phyloP scores from a whole-genome alignment of 1,140 invertebrate genomes.

The Saccostrea echinata region DNA sequence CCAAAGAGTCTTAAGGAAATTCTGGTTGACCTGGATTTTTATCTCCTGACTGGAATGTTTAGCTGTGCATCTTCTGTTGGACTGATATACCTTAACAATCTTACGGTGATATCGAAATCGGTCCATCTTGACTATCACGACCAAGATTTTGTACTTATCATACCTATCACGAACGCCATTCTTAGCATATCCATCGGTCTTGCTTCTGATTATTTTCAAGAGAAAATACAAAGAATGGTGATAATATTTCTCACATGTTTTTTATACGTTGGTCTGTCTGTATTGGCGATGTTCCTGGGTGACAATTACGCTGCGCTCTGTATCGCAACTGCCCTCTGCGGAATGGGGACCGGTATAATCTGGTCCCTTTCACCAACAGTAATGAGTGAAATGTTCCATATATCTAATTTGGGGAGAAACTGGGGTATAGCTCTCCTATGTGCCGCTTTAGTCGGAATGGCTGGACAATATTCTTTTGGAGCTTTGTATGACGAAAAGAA shows the following conservation, averaged over 20 bases:
- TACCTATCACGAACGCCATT: slow-evolving; percentile 56
- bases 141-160: slow-evolving; percentile 53
- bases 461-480: slow-evolving; percentile 58
- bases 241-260: slow-evolving; percentile 54
- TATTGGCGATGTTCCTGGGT: slow-evolving; percentile 38
- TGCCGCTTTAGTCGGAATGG: slow-evolving; percentile 53
- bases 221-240: slow-evolving; percentile 57
- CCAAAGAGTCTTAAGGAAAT: not conserved
- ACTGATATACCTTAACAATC: slow-evolving; percentile 51
- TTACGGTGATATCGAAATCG: slow-evolving; percentile 57
- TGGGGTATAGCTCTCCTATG: slow-evolving; percentile 64
- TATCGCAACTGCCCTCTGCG: slow-evolving; percentile 57
- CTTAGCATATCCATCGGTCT: slow-evolving; percentile 57
- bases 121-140: slow-evolving; percentile 51
- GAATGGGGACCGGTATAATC: slow-evolving; percentile 58
- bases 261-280: slow-evolving; percentile 5
- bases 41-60: slow-evolving; percentile 59
- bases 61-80: slow-evolving; percentile 56
- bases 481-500: slow-evolving; percentile 58
- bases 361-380: slow-evolving; percentile 63
- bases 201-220: slow-evolving; percentile 58
- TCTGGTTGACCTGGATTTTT: slow-evolving; percentile 51
- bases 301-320: slow-evolving; percentile 48
- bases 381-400: slow-evolving; percentile 65
- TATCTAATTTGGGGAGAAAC: slow-evolving; percentile 63